Conservation (phyloP, 2,113 vertebrate genomes). For the Lepus americanus region DNA sequence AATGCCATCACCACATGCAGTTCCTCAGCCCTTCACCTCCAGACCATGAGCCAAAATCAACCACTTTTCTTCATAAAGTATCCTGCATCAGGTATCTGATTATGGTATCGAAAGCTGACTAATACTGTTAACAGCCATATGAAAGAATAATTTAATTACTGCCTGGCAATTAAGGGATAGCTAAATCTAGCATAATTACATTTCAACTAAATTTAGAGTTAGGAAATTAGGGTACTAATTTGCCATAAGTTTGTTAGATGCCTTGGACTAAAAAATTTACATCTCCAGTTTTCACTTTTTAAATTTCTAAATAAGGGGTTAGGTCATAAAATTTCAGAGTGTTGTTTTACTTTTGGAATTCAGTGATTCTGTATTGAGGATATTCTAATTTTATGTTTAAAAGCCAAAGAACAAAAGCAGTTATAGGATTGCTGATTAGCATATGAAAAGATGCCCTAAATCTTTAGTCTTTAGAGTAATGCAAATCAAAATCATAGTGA, state of each 20-base stretch:
- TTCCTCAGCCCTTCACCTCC: too few species aligned
- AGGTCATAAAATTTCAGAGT: background rate
- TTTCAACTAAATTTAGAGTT: slow-evolving; percentile 53
- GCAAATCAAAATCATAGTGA: background rate
- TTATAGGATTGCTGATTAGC: background rate
- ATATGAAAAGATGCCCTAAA: background rate
- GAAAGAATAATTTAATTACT: slow-evolving; percentile 46
- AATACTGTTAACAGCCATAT: background rate
- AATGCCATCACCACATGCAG: too few species aligned
- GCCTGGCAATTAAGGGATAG: background rate
- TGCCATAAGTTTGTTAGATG: background rate
- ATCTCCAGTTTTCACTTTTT: background rate
- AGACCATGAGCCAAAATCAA: too few species aligned
- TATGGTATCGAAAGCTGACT: too few species aligned
- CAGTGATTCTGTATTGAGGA: background rate
- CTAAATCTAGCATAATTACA: background rate
- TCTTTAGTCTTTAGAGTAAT: slow-evolving; percentile 2
- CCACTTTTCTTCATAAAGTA: too few species aligned
- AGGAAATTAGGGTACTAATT: background rate
- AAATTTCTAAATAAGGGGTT: background rate
- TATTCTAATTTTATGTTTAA: background rate
- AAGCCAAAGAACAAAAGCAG: background rate
- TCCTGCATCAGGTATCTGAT: too few species aligned
- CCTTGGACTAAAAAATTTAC: background rate
- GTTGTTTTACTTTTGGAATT: background rate